These are phyloP conservation scores for Edolisoma coerulescens DNA, from an alignment of 2,113 vertebrate species.

Conservation along the genomic window DNA sequence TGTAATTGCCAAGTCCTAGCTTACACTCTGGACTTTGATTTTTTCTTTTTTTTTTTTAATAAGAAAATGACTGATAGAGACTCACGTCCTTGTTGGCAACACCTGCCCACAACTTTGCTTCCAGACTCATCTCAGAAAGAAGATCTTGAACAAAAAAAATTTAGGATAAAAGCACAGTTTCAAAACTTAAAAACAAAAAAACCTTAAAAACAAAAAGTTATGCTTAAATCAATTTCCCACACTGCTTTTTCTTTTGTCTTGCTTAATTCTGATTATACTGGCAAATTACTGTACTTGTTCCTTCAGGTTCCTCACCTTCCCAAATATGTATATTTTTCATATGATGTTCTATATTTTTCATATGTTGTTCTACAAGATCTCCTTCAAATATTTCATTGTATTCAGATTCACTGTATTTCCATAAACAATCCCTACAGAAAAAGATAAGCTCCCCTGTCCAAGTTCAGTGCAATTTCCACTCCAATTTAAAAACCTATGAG, in stretches of 20 bases:
- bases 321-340: accelerated
- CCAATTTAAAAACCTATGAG: neutral
- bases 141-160: neutral
- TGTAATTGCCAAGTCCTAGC: neutral
- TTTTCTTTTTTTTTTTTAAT: too few species aligned
- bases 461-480: neutral
- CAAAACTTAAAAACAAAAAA: too few species aligned
- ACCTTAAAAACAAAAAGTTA: too few species aligned
- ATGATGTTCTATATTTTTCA: neutral
- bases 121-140: neutral
- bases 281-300: neutral
- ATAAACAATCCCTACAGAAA: neutral
- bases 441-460: neutral
- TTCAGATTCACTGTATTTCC: neutral
- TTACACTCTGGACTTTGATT: neutral
- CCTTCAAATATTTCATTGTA: neutral
- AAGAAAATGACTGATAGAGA: neutral
- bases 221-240: neutral
- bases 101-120: neutral
- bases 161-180: neutral
- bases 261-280: neutral
- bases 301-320: neutral
- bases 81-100: neutral
- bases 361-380: neutral
- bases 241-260: neutral